Base-by-base conservation (phyloP, 2,888 invertebrate genomes). In the Melipona bicolor region DNA sequence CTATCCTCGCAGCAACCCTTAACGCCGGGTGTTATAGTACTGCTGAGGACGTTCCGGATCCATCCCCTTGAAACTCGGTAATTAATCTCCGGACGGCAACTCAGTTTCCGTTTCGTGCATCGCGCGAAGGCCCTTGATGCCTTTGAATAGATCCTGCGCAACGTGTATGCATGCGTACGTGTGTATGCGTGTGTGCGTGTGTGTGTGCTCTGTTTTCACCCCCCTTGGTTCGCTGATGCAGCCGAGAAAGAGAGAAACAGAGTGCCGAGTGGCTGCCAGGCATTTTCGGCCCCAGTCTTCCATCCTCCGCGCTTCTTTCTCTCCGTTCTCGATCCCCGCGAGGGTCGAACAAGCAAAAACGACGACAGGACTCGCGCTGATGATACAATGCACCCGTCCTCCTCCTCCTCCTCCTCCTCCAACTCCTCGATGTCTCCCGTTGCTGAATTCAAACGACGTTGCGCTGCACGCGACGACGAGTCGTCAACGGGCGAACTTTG, bases 81-180 rank as follows among this genome's bases (percentile, higher is more conserved):
- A 89, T 89, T 89, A 89, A 89, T 89, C 89, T 89, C 85, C 79
- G 80, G 78, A 79, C 80, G 88, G 77, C 81, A 80, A 82, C 84
- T 83, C 69, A 69, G 83, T 78, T 89, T 89, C 84, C 86, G 89
- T 79, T 81, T 83, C 88, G 78, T 69, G 67, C 83, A 61, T 65
- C 68, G 67, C 64, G 64, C 24, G 71, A 65, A 54, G 54, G 69
- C 72, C 50, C 62, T 49, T 74, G 56, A 77, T 70, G 69, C 76
- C 56, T 78, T 70, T 78, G 79, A 88, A 87, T 88, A 71, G 77
- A 84, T 76, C 68, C 81, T 61, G n/a, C 56, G 9, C 77, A 56
- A 52, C 19, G 54, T 54, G 56, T 56, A 3, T 56, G 32, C 52
- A 56, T 67, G 54, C 49, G 56, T 56, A 1, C n/a, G 32, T 67